Evolutionary conservation across 2,797 vertebrate species (phyloP), one percentile per base, ranked within the genome.

Genomic region (Novumbra hubbsi): DNA sequence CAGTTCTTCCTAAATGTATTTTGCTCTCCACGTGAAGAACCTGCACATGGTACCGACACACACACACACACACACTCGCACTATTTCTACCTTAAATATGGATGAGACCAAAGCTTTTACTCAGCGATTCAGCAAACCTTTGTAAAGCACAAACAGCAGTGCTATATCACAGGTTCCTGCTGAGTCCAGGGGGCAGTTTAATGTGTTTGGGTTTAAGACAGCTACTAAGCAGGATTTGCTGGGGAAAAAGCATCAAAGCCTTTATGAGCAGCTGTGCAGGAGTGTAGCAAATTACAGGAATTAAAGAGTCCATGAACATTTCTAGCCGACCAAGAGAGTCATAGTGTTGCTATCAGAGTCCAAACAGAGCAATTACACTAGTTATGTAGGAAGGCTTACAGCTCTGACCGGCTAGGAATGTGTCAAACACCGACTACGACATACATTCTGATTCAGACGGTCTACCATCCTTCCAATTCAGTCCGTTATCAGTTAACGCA

Each of bases 221-320:
- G 84, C 91, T 77, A 80, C 88, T 85, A 86, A 88, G 88, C 85
- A 88, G 84, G 87, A 89, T 88, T 87, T 85, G 88, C 71, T 81
- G 76, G 80, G 86, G 79, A 84, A 89, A 87, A 91, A 86, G 72
- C 16, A 38, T 21, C 19, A 55, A 55, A 86, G 85, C 85, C 75
- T 83, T 77, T 86, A 90, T 88, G 87, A 91, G 88, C 88, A 88
- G 82, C 82, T 41, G 66, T 68, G 66, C 81, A 57, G 48, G 60
- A 55, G 65, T 19, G n/a, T 78, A 80, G 82, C 86, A 83, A 88
- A 88, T 88, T 38, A 41, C 71, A 80, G 68, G 80, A 81, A 78
- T 80, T 85, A 80, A 76, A 73, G 68, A 74, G 60, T 11, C 34
- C 38, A 68, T 45, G n/a, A 15, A 68, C 66, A 7, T 14, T 4